Percentiles rank a stretch among this genome's conserved stretches.
Evolutionary conservation across 2,113 vertebrate genomes (phyloP).

Genomic region (Coracopsis vasa): DNA sequence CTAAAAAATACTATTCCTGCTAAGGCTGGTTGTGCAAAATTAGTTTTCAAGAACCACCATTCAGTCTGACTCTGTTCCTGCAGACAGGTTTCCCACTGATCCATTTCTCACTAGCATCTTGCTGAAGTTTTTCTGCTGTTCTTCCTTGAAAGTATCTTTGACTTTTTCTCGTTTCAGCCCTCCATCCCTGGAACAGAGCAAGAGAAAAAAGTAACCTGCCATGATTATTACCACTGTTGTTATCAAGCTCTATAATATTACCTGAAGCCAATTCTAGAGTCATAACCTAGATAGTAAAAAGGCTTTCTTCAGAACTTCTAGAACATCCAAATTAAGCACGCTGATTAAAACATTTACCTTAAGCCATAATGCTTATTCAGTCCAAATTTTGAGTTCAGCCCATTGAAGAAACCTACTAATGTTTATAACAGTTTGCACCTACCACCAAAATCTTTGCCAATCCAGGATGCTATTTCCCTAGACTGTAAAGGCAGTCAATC

Average conservation of each 20-base stretch:
- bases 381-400: neutral
- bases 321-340: neutral
- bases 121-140: conserved; percentile 96
- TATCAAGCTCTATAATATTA: neutral
- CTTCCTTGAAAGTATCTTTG: conserved; percentile 86
- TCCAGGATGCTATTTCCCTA: neutral
- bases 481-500: neutral
- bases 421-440: neutral
- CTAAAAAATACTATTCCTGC: neutral
- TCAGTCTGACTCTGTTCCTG: conserved; percentile 65
- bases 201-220: neutral
- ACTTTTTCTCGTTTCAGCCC: conserved; percentile 90
- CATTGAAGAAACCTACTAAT: neutral
- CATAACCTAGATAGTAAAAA: neutral
- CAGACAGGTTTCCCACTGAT: neutral
- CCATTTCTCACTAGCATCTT: conserved; percentile 84
- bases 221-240: neutral
- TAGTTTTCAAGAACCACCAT: neutral
- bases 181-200: conserved; percentile 85
- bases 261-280: neutral
- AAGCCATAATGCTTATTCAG: neutral
- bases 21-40: conserved; percentile 17
- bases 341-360: neutral
- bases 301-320: neutral
- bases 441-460: neutral